These are phyloP conservation scores for Sylvicola cinctus DNA, from an alignment of 2,888 invertebrate genomes.

Conservation along the genomic window DNA sequence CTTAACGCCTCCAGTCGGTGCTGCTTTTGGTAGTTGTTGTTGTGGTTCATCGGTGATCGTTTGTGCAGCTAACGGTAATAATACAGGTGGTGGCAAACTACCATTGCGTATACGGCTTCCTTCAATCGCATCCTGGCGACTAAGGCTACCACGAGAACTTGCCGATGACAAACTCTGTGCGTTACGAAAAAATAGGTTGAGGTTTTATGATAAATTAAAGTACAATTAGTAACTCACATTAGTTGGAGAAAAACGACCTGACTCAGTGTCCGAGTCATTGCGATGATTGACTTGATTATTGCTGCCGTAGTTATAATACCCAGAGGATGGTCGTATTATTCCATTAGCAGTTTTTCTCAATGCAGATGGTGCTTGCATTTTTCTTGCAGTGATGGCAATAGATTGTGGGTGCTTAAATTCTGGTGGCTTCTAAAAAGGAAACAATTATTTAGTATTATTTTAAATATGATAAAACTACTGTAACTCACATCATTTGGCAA, in stretches of 20 bases:
- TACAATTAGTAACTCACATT: slow-evolving; percentile 12
- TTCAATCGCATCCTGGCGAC: slow-evolving; percentile 8
- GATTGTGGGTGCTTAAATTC: background rate
- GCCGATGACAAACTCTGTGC: slow-evolving; percentile 21
- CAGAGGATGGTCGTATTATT: slow-evolving; percentile 15
- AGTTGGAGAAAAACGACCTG: slow-evolving; percentile 16
- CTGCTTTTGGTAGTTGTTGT: slow-evolving; percentile 3
- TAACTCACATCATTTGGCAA: background rate
- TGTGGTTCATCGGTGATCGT: background rate
- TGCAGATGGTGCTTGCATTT: slow-evolving; percentile 3
- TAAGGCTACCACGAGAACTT: slow-evolving; percentile 18
- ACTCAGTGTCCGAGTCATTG: slow-evolving; percentile 15
- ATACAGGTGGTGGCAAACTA: slow-evolving; percentile 7
- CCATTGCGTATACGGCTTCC: slow-evolving; percentile 13
- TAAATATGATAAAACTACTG: background rate
- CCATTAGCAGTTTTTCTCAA: slow-evolving; percentile 1
- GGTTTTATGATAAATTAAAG: background rate
- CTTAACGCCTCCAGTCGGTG: slow-evolving; percentile 12
- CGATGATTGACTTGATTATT: slow-evolving; percentile 7
- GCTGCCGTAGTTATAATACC: slow-evolving; percentile 17
- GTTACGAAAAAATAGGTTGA: background rate
- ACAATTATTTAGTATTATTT: background rate
- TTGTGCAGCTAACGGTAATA: background rate
- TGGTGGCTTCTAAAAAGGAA: background rate
- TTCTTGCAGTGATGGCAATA: background rate